A percentile compares a stretch with the other conserved stretches of the same genome.
These are phyloP conservation scores for Athetis lepigone DNA, from an alignment of 2,888 invertebrate genomes.

Conservation along the genomic window DNA sequence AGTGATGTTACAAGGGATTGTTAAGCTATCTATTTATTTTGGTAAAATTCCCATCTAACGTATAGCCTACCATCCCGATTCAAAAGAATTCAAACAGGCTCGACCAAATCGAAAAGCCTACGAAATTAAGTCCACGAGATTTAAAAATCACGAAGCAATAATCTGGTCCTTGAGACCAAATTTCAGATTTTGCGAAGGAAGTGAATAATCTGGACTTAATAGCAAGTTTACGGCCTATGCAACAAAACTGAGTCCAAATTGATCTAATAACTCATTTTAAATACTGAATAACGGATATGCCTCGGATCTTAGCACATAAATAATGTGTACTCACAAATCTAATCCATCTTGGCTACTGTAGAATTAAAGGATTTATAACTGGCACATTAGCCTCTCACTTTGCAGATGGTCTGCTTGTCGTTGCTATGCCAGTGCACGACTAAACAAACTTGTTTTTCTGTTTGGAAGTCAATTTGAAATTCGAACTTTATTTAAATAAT, in stretches of 20 bases:
- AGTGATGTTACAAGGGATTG: too few species aligned
- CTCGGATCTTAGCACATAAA: slow-evolving; percentile 46
- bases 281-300: slow-evolving; percentile 50
- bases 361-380: slow-evolving; percentile 52
- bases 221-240: slow-evolving; percentile 8
- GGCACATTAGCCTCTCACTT: slow-evolving; percentile 53
- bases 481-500: slow-evolving; percentile 27
- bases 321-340: slow-evolving; percentile 47
- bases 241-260: slow-evolving; percentile 4
- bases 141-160: neutral
- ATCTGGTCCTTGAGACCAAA: too few species aligned
- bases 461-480: neutral
- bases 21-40: too few species aligned
- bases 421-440: slow-evolving; percentile 24
- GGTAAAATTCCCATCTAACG: too few species aligned
- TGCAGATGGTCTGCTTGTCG: slow-evolving; percentile 38
- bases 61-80: too few species aligned
- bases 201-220: slow-evolving; percentile 2
- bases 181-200: too few species aligned
- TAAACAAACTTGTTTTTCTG: slow-evolving; percentile 4
- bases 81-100: too few species aligned
- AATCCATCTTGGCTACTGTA: slow-evolving; percentile 50
- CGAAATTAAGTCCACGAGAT: too few species aligned
- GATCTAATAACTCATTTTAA: slow-evolving; percentile 28
- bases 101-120: too few species aligned